phyloP scores from a whole-genome alignment of 2,113 vertebrate species.

The Scopus umbretta region DNA sequence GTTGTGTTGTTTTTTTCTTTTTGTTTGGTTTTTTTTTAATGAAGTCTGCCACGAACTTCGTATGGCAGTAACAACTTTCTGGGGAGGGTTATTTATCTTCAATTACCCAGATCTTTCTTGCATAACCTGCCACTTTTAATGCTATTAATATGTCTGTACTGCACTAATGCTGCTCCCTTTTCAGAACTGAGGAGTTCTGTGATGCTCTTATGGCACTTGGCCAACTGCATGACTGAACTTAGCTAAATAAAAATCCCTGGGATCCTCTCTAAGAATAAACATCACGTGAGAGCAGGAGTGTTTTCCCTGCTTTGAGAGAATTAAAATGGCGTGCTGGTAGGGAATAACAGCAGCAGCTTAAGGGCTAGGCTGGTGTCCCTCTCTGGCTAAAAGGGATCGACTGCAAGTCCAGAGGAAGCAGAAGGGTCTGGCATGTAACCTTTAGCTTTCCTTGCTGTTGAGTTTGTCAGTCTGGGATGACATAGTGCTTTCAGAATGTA shows the following conservation, averaged over 20 bases:
- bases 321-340: background rate
- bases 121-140: rapidly evolving
- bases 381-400: background rate
- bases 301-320: background rate
- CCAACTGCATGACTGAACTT: background rate
- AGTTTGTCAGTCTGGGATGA: background rate
- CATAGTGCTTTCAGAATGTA: background rate
- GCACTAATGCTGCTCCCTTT: background rate
- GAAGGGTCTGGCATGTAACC: background rate
- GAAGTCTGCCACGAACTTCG: background rate
- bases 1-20: too few relatives aligned
- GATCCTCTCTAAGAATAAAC: constrained; percentile 39
- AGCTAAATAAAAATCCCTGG: background rate
- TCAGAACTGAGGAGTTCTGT: background rate
- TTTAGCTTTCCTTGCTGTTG: background rate
- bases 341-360: background rate
- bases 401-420: background rate
- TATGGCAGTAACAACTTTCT: background rate
- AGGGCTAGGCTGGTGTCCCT: background rate
- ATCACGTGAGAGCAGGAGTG: background rate
- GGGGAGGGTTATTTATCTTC: background rate
- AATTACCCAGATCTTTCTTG: background rate
- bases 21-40: background rate
- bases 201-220: background rate
- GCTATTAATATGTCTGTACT: rapidly evolving